phyloP scores from a whole-genome alignment of 2,113 vertebrate genomes.

The Urocynchramus pylzowi region DNA sequence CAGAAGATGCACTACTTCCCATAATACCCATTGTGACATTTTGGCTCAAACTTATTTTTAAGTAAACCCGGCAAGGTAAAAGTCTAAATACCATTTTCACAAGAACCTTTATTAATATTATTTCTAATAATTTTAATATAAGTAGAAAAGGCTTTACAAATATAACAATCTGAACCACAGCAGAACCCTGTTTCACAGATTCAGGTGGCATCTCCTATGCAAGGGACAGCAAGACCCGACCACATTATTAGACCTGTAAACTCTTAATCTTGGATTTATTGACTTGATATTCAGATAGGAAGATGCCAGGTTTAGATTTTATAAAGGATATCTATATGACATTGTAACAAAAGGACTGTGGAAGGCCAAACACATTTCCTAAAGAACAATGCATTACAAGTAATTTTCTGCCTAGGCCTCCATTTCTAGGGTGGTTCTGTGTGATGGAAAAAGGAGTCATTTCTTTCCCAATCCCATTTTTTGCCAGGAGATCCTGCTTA shows the following conservation, averaged over 20 bases:
- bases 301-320: slow-evolving; percentile 7
- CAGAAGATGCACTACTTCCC: neutral
- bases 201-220: neutral
- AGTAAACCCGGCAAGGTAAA: neutral
- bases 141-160: slow-evolving; percentile 6
- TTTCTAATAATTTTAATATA: neutral
- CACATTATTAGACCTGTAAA: neutral
- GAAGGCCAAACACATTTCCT: neutral
- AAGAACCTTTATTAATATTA: neutral
- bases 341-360: neutral
- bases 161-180: neutral
- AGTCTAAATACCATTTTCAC: slow-evolving; percentile 12
- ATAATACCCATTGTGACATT: neutral
- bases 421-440: slow-evolving; percentile 22
- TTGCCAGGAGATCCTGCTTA: slow-evolving; percentile 59
- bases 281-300: neutral
- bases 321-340: neutral
- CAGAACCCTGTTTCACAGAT: neutral
- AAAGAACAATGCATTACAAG: neutral
- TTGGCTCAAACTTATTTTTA: neutral
- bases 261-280: neutral
- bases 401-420: slow-evolving; percentile 43
- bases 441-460: slow-evolving; percentile 49
- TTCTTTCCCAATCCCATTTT: slow-evolving; percentile 62
- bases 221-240: neutral